These are phyloP conservation scores for Oceanites oceanicus DNA, from an alignment of 2,113 vertebrate species.

Conservation along the genomic window DNA sequence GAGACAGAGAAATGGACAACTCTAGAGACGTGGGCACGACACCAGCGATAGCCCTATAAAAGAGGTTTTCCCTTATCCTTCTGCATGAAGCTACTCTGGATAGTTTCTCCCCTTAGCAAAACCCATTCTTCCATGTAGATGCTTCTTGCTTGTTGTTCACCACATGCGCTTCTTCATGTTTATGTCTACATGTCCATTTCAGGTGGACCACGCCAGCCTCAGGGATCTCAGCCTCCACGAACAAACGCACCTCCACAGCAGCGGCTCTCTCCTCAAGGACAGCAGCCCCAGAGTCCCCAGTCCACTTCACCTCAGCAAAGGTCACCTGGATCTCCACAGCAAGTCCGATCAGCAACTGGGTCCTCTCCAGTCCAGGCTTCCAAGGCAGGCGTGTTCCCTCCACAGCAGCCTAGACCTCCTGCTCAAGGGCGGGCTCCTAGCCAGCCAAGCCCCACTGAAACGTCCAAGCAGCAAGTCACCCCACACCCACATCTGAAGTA, in stretches of 20 bases:
- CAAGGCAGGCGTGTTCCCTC: slow-evolving; percentile 80
- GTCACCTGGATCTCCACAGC: slow-evolving; percentile 90
- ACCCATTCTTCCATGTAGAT: background rate
- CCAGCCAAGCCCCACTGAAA: slow-evolving; percentile 71
- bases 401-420: slow-evolving; percentile 70
- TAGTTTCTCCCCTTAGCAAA: background rate
- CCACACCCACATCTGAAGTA: slow-evolving; percentile 90
- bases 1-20: background rate
- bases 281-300: slow-evolving; percentile 79
- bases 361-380: slow-evolving; percentile 88
- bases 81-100: background rate
- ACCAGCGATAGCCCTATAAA: background rate
- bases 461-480: slow-evolving; percentile 76
- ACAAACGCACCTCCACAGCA: slow-evolving; percentile 72
- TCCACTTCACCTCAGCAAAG: slow-evolving; percentile 85
- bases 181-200: background rate
- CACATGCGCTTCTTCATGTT: background rate
- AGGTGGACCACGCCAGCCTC: slow-evolving; percentile 86
- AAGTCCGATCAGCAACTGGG: slow-evolving; percentile 80
- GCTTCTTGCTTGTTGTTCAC: background rate
- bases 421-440: slow-evolving; percentile 74
- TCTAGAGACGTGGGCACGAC: background rate
- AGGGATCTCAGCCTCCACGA: slow-evolving; percentile 65
- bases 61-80: background rate
- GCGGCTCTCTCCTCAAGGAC: slow-evolving; percentile 80